A percentile compares a stretch with the other conserved stretches of the same genome.
phyloP scores from a whole-genome alignment of 2,888 invertebrate genomes.

The Drosophila anceps region DNA sequence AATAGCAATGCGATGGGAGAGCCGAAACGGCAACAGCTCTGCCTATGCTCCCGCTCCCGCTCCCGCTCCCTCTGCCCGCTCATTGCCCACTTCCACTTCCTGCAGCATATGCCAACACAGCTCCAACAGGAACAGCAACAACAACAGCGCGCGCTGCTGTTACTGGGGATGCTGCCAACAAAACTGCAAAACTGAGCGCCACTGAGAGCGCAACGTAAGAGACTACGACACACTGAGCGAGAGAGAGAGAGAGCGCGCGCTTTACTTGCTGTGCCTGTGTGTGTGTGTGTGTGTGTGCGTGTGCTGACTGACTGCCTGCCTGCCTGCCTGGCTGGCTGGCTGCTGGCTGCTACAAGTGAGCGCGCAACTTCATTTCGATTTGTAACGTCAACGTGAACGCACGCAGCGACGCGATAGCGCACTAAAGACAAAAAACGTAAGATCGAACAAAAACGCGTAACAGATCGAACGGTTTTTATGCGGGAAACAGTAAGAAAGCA shows the following conservation, averaged over 20 bases:
- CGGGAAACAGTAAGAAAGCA: constrained; percentile 25
- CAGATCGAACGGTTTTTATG: constrained; percentile 36
- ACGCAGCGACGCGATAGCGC: constrained; percentile 44
- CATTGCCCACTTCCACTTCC: constrained; percentile 60
- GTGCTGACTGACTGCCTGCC: no score
- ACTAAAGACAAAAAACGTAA: constrained; percentile 19
- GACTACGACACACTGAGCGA: constrained; percentile 7
- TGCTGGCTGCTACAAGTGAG: constrained; percentile 45
- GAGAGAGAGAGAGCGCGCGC: constrained; percentile 19
- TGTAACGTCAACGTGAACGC: constrained; percentile 52
- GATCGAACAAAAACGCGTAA: constrained; percentile 35
- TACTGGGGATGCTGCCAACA: constrained; percentile 67
- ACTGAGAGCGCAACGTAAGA: constrained; percentile 37
- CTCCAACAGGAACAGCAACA: constrained; percentile 19
- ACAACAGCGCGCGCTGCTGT: constrained; percentile 37
- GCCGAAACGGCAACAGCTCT: constrained; percentile 50
- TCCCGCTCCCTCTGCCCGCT: not conserved
- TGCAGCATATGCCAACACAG: constrained; percentile 65
- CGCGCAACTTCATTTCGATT: constrained; percentile 46
- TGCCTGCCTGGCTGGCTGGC: not conserved
- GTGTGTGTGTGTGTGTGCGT: constrained; percentile 9
- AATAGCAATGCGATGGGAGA: constrained; percentile 54
- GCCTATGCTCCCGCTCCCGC: constrained; percentile 22
- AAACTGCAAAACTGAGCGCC: constrained; percentile 21
- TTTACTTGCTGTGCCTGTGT: constrained; percentile 16